Evolutionary conservation across 2,888 invertebrate species (phyloP), one percentile per base, ranked within the genome.

Genomic region (Ichneumon xanthorius): DNA sequence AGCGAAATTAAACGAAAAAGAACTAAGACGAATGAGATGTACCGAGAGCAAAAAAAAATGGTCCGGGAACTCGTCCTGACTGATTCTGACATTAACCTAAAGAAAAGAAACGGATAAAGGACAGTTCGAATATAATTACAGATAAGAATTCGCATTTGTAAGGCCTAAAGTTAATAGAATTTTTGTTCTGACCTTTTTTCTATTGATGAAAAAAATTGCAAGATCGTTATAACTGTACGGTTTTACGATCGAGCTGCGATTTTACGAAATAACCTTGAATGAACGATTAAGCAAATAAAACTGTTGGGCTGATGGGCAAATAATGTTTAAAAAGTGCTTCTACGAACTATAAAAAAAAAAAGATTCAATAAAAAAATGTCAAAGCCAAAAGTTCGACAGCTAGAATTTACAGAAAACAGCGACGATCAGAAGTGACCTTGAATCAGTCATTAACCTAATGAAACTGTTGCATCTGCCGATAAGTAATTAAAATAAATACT

Each of bases 1-100:
- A 53, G 67, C 40, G 40, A 7, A 37, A 67, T 67, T 40, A 50
- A 76, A 76, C 63, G 75, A 22, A 48, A 48, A 76, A 76, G 33
- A 63, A 71, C 33, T 50, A 50, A 48, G 63, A 50, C 63, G 50
- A 73, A 73, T 73, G 63, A 33, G 33, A 33, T 33, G 63, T 63
- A 63, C 30, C 63, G 33, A 33, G 63, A 30, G n/a, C 6, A n/a
- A 63, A n/a, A 33, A 33, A 61, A 63, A 6, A 26, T 5, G 19
- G 7, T 55, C 22, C 55, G 19, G 1, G 5, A 61, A 61, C 73
- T 61, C 30, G 61, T 45, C 33, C 7, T n/a, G 45, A 73, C 73
- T 73, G 61, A 72, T 72, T 58, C 40, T 45, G 72, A 58, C 61
- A 30, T 61, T 61, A 61, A 45, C n/a, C 26, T 45, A 55, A 61